Conservation (phyloP, 2,113 vertebrate species). For the Oreamnos americanus region DNA sequence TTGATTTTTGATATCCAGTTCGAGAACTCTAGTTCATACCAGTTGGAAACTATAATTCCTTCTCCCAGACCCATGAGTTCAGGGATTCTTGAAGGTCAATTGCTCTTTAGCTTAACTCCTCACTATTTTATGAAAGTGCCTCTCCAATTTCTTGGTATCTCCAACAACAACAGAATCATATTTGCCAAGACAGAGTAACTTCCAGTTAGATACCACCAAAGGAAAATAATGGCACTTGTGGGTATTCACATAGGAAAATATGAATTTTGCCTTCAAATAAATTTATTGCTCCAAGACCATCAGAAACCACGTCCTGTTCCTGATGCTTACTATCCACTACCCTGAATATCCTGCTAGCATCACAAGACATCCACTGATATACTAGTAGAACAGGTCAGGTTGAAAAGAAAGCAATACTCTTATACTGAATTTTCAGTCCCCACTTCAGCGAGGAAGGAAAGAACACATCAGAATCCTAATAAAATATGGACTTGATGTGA, state of each 20-base stretch:
- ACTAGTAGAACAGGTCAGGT: not conserved
- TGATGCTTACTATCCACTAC: not conserved
- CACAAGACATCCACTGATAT: not conserved
- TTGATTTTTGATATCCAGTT: conserved; percentile 9
- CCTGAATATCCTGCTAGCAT: not conserved
- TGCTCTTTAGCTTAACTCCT: not conserved
- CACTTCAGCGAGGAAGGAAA: not conserved
- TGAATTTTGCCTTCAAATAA: not conserved
- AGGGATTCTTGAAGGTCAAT: conserved; percentile 28
- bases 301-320: conserved; percentile 22
- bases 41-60: conserved; percentile 17
- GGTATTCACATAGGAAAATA: conserved; percentile 56
- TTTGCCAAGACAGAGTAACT: conserved; percentile 48
- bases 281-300: conserved; percentile 23
- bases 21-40: not conserved
- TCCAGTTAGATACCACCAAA: conserved; percentile 64
- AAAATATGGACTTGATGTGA: not conserved
- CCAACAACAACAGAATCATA: conserved; percentile 62
- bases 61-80: not conserved
- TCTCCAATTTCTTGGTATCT: conserved; percentile 58
- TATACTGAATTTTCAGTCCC: not conserved
- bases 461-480: not conserved
- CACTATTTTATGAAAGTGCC: conserved; percentile 43
- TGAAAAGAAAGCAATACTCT: not conserved
- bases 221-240: conserved; percentile 49